Evolutionary conservation across 2,113 vertebrate genomes (phyloP).

Genomic region (Lophotis ruficrista): DNA sequence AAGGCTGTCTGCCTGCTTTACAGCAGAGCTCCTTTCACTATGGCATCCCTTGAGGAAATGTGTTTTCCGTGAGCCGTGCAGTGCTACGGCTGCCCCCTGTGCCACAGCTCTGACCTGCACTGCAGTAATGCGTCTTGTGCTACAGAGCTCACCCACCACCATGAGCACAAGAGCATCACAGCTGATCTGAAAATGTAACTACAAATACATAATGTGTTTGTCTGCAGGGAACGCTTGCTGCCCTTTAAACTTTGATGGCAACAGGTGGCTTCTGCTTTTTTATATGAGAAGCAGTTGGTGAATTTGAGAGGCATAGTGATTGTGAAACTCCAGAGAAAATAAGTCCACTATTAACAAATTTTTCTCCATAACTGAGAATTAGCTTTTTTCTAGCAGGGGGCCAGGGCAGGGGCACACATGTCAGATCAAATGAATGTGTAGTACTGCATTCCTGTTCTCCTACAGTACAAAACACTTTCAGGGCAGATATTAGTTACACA

Average conservation of each 20-base stretch:
- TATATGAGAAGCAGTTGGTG: background rate
- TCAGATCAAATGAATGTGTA: background rate
- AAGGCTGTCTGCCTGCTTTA: background rate
- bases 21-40: background rate
- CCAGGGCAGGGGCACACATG: background rate
- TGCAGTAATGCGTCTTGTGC: background rate
- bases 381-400: background rate
- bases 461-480: background rate
- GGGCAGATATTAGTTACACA: background rate
- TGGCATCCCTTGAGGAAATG: rapidly evolving
- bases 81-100: rapidly evolving
- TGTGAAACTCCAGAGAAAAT: background rate
- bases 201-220: background rate
- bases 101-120: background rate
- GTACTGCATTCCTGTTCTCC: background rate
- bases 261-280: background rate
- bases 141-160: background rate
- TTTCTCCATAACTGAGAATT: background rate
- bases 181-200: background rate
- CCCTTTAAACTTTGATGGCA: background rate
- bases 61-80: rapidly evolving
- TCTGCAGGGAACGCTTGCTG: background rate
- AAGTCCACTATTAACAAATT: background rate
- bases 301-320: background rate
- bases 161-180: background rate